Evolutionary conservation across 2,797 vertebrate species (phyloP), one percentile per base, ranked within the genome.

Genomic region (Acanthopagrus latus): DNA sequence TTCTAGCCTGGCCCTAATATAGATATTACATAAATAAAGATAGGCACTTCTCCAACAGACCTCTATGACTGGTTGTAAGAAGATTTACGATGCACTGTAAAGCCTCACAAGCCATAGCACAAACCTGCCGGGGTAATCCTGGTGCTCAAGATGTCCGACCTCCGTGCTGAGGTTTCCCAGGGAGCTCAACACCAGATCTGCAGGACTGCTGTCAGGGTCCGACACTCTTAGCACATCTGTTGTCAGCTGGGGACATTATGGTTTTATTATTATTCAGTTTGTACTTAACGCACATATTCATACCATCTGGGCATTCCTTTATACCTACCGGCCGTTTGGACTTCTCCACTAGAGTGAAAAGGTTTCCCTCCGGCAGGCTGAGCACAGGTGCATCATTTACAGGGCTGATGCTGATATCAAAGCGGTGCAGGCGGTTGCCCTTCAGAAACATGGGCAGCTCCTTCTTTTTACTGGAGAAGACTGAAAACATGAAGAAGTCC

Each of bases 371-470:
- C 0, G 95, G 96, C 59, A 99, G 94, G 60, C 86, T 93, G 54
- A 99, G 95, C 75, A 96, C 94, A 0, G 96, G 97, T 0, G 95
- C 93, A 74, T 98, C 97, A 41, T 97, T 98, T 58, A 95, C 93
- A 17, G 96, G 95, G 44, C 77, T 95, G 72, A 98, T 87, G 48
- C 64, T 94, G 86, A 99, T 95, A 64, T 93, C 93, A 73, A 98
- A 96, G 12, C 94, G 74, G 67, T 96, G 88, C n/a, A 95, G 89
- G 46, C 89, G 87, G 50, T 89, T 94, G 5, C 55, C 91, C 86
- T 89, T 95, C 16, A 96, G 86, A 91, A 92, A 93, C 0, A 64
- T 47, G 44, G 94, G 95, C 60, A 96, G 67, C 59, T 89, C 86
- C 66, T 93, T 95, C 84, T 95, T 95, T 63, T 89, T 95, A 67